Evolutionary conservation across 1,140 invertebrate species (phyloP).

Genomic region (Caenorhabditis brenneri): DNA sequence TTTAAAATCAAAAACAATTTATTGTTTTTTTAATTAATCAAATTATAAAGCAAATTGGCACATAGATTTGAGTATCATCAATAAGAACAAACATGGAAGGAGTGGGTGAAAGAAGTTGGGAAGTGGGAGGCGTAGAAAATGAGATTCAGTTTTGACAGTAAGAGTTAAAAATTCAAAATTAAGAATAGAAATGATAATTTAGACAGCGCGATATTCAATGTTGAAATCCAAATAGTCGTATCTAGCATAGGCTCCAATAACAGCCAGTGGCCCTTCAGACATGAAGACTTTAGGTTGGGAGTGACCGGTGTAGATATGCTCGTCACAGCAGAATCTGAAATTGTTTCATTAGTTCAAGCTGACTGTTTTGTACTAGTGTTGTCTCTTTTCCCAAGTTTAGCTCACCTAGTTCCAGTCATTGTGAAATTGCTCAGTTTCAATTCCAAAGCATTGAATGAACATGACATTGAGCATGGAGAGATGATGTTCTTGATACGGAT

Average conservation of each 20-base stretch:
- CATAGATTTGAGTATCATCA: conserved; percentile 18
- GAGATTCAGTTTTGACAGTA: too few relatives aligned
- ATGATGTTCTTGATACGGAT: conserved; percentile 23
- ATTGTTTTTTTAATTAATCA: background rate
- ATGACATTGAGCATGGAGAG: conserved; percentile 18
- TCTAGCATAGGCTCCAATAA: conserved; percentile 18
- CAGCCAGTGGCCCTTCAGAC: background rate
- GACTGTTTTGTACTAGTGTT: background rate
- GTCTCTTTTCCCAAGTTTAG: too few relatives aligned
- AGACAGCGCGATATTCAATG: conserved; percentile 13
- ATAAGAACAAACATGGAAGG: background rate
- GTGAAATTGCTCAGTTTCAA: conserved; percentile 8
- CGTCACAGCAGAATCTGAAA: conserved; percentile 26
- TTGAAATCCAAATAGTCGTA: conserved; percentile 16
- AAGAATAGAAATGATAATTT: background rate
- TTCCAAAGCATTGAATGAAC: conserved; percentile 5
- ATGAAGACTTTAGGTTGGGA: background rate
- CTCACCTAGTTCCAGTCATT: conserved; percentile 10
- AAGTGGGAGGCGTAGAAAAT: background rate
- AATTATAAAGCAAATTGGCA: conserved; percentile 25
- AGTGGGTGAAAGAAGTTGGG: background rate
- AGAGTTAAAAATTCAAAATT: too few relatives aligned
- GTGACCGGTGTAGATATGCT: background rate
- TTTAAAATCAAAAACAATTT: background rate
- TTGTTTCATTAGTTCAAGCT: background rate